phyloP scores from a whole-genome alignment of 2,113 vertebrate species.

The Gymnocephalus cernua region DNA sequence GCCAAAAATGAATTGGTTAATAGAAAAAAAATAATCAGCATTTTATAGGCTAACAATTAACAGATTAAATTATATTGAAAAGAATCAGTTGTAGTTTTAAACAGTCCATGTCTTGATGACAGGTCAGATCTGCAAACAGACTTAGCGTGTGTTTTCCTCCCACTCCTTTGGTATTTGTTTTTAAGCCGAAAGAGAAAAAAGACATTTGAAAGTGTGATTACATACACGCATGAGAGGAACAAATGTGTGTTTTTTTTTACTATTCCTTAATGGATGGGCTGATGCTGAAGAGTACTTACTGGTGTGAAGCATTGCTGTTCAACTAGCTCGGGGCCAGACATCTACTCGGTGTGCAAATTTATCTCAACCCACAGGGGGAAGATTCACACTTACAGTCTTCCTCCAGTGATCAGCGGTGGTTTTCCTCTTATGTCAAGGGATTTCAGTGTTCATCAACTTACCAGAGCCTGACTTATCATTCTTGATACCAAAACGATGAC shows the following conservation, averaged over 20 bases:
- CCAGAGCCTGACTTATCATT: background rate
- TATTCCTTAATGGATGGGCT: background rate
- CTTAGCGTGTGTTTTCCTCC: background rate
- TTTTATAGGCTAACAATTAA: background rate
- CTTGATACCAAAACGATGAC: background rate
- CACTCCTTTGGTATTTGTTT: background rate
- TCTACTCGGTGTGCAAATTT: constrained; percentile 28
- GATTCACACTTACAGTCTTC: constrained; percentile 41
- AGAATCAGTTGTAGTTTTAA: background rate
- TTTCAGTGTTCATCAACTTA: background rate
- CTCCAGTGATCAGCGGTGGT: constrained; percentile 1
- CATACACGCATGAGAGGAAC: background rate
- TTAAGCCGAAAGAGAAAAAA: background rate
- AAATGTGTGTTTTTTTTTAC: constrained; percentile 14
- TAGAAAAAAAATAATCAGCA: background rate
- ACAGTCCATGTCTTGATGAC: background rate
- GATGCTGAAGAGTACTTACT: constrained; percentile 10
- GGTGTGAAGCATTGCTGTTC: constrained; percentile 53
- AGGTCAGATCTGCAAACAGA: background rate
- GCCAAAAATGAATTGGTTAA: background rate
- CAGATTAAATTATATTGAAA: background rate
- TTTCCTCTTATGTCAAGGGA: background rate
- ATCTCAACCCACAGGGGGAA: constrained; percentile 40
- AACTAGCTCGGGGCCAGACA: background rate
- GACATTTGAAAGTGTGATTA: background rate